Percentiles rank a stretch among this genome's conserved stretches.
Conservation (phyloP, 2,113 vertebrate species). For the Syngnathus scovelli region DNA sequence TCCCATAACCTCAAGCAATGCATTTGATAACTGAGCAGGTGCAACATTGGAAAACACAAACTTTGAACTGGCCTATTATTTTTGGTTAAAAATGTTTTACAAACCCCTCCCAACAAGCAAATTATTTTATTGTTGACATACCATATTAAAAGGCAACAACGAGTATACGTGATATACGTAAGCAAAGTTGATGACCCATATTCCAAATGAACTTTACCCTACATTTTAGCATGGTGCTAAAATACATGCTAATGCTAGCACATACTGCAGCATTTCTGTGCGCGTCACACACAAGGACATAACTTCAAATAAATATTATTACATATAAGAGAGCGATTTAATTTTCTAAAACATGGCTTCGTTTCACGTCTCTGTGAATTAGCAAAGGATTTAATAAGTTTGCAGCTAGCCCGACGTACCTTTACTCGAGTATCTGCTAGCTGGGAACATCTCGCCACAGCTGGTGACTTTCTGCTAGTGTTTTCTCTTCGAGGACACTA, state of each 20-base stretch:
- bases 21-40: conserved; percentile 6
- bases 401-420: conserved; percentile 33
- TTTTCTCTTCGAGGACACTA: not conserved
- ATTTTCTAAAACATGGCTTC: not conserved
- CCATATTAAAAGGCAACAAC: too few species aligned
- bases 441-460: conserved; percentile 66
- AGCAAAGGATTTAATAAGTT: conserved; percentile 8
- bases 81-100: not conserved
- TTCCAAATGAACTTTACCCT: conserved; percentile 54
- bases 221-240: conserved; percentile 41
- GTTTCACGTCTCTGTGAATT: not conserved
- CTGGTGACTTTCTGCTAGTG: not conserved
- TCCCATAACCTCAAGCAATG: not conserved
- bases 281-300: not conserved
- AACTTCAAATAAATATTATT: not conserved
- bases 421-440: conserved; percentile 63
- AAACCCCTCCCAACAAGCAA: not conserved
- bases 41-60: conserved; percentile 12
- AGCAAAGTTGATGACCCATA: conserved; percentile 23
- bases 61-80: not conserved
- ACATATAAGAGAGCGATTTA: not conserved
- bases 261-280: not conserved
- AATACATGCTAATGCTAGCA: not conserved
- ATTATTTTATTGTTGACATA: not conserved
- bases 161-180: not conserved